Conservation (phyloP, 1,140 invertebrate species). For the Theocolax elegans region DNA sequence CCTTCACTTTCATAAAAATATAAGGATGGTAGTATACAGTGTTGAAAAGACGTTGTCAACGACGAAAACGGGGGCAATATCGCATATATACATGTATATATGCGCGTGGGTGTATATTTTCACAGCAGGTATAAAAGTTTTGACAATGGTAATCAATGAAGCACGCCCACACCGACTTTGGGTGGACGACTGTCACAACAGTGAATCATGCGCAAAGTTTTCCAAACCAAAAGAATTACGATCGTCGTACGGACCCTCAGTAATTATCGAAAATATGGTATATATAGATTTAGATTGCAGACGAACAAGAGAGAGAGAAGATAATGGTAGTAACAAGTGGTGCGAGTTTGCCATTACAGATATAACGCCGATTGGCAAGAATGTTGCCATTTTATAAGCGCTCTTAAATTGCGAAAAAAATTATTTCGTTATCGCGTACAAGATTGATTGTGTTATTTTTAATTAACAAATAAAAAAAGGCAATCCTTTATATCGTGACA, state of each 20-base stretch:
- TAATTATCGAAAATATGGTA: slow-evolving; percentile 12
- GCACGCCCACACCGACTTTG: too few relatives aligned
- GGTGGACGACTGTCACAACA: not conserved
- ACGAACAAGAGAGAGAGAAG: not conserved
- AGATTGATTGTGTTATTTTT: slow-evolving; percentile 28
- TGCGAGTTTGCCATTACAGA: not conserved
- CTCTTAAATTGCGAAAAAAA: too few relatives aligned
- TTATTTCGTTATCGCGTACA: slow-evolving; percentile 23
- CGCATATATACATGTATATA: too few relatives aligned
- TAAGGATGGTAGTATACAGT: not conserved
- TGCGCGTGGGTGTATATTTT: too few relatives aligned
- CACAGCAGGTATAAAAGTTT: slow-evolving; percentile 2
- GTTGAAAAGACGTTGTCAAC: not conserved
- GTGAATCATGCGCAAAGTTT: not conserved
- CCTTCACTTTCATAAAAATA: slow-evolving; percentile 15
- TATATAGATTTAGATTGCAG: not conserved
- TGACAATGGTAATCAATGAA: slow-evolving; percentile 14
- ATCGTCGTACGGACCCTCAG: not conserved
- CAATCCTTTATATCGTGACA: not conserved
- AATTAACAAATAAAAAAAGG: slow-evolving; percentile 18
- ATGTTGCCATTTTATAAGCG: too few relatives aligned
- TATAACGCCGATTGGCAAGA: too few relatives aligned
- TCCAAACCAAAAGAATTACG: not conserved
- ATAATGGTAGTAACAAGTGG: not conserved
- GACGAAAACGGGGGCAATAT: not conserved